phyloP scores from a whole-genome alignment of 2,797 vertebrate species.

The Karalla daura region DNA sequence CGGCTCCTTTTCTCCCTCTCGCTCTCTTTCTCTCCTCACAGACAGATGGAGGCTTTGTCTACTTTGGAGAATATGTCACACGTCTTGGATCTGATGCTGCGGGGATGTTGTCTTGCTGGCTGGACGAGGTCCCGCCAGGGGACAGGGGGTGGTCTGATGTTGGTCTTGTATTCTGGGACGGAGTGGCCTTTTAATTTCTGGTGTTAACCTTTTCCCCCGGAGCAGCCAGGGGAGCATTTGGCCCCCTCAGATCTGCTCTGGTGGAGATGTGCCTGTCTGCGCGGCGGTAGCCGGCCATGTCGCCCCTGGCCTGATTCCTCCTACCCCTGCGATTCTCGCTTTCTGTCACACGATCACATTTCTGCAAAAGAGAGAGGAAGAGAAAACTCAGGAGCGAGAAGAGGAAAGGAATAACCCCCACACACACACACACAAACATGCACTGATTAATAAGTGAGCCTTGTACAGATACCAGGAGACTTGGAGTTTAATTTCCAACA shows the following conservation, averaged over 20 bases:
- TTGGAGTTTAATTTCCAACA: slow-evolving; percentile 63
- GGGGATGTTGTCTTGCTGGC: slow-evolving; percentile 35
- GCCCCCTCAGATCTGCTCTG: slow-evolving; percentile 54
- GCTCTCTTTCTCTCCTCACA: slow-evolving; percentile 10
- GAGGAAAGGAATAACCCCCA: slow-evolving; percentile 6
- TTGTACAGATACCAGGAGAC: slow-evolving; percentile 56
- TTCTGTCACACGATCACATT: slow-evolving; percentile 77
- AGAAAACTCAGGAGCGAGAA: slow-evolving; percentile 49
- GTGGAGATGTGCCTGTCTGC: slow-evolving; percentile 61
- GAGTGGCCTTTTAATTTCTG: slow-evolving; percentile 70
- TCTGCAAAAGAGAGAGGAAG: slow-evolving; percentile 71
- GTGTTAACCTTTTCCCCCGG: slow-evolving; percentile 65
- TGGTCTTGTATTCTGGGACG: slow-evolving; percentile 54
- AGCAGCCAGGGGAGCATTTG: slow-evolving; percentile 53
- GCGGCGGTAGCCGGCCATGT: slow-evolving; percentile 40
- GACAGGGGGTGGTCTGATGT: slow-evolving; percentile 50
- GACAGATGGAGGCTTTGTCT: slow-evolving; percentile 56
- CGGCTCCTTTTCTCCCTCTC: slow-evolving; percentile 25
- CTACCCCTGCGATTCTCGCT: neutral
- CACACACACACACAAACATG: slow-evolving; percentile 26
- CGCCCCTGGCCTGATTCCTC: slow-evolving; percentile 40
- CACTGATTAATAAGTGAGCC: slow-evolving; percentile 50
- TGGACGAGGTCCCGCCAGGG: slow-evolving; percentile 16
- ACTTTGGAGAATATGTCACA: slow-evolving; percentile 48
- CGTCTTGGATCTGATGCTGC: slow-evolving; percentile 48